Conservation (phyloP, 2,888 invertebrate genomes). For the Diarsia dahlii region DNA sequence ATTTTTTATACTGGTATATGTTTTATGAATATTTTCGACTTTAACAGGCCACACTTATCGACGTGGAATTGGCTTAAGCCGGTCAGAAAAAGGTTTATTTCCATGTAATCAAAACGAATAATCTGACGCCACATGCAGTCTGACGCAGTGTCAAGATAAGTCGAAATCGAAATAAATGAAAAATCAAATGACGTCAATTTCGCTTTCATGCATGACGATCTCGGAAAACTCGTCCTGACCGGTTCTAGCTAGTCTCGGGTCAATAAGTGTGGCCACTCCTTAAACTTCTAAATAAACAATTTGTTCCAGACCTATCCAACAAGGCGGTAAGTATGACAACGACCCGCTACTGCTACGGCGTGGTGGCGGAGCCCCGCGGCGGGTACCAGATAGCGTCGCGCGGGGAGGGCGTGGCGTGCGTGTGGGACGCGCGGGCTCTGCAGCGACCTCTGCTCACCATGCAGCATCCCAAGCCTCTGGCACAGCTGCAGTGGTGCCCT, state of each 20-base stretch:
- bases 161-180: not conserved
- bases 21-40: not conserved
- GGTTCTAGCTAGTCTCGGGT: not conserved
- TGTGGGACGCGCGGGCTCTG: slow-evolving; percentile 97
- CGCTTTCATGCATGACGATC: not conserved
- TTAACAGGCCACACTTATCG: not conserved
- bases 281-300: not conserved
- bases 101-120: not conserved
- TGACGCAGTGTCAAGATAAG: not conserved
- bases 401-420: slow-evolving; percentile 94
- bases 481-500: slow-evolving; percentile 96
- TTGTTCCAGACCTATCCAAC: slow-evolving; percentile 91
- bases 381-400: slow-evolving; percentile 96
- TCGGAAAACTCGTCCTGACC: not conserved
- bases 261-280: not conserved
- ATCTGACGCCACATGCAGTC: not conserved
- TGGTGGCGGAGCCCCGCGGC: slow-evolving; percentile 94
- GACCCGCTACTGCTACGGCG: slow-evolving; percentile 96
- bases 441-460: slow-evolving; percentile 95
- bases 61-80: not conserved
- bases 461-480: slow-evolving; percentile 92
- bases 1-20: not conserved
- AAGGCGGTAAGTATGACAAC: slow-evolving; percentile 92
- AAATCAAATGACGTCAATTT: not conserved
- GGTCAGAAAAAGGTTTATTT: not conserved